These are phyloP conservation scores for Amphimedon queenslandica DNA, from an alignment of 37 sponge, comb jelly and placozoan species.

Conservation along the genomic window DNA sequence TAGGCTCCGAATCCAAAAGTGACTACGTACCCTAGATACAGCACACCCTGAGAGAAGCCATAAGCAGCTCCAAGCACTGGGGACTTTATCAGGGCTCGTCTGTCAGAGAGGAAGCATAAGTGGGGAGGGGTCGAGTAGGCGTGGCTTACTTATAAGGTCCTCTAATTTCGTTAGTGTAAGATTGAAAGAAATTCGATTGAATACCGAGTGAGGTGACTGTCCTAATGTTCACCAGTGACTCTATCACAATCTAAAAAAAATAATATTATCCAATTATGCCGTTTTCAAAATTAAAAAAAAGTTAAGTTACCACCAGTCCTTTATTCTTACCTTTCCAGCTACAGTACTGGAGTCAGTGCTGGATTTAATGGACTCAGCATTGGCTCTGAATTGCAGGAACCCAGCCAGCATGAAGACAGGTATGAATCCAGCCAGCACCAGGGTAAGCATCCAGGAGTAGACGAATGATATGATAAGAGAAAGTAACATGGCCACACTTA, in stretches of 20 bases:
- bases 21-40: conserved; percentile 46
- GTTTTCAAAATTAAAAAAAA: not conserved
- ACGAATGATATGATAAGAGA: conserved; percentile 56
- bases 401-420: conserved; percentile 46
- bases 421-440: conserved; percentile 48
- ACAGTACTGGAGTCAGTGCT: conserved; percentile 36
- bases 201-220: conserved; percentile 68
- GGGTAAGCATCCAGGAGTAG: conserved; percentile 71
- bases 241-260: conserved; percentile 37
- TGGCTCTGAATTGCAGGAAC: conserved; percentile 9
- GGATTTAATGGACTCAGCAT: not conserved
- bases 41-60: conserved; percentile 62
- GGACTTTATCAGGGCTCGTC: not conserved
- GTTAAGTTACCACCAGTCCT: not conserved
- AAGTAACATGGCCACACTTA: conserved; percentile 25
- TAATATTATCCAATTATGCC: no score
- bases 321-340: conserved; percentile 50
- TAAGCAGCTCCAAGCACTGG: conserved; percentile 37
- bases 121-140: no score
- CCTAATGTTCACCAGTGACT: conserved; percentile 81
- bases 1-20: conserved; percentile 78
- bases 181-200: conserved; percentile 32
- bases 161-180: conserved; percentile 13
- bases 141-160: conserved; percentile 38
- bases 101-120: no score